Percentiles rank a stretch among this genome's conserved stretches.
These are phyloP conservation scores for Matsumurasca onukii DNA, from an alignment of 1,140 invertebrate genomes.

Conservation along the genomic window DNA sequence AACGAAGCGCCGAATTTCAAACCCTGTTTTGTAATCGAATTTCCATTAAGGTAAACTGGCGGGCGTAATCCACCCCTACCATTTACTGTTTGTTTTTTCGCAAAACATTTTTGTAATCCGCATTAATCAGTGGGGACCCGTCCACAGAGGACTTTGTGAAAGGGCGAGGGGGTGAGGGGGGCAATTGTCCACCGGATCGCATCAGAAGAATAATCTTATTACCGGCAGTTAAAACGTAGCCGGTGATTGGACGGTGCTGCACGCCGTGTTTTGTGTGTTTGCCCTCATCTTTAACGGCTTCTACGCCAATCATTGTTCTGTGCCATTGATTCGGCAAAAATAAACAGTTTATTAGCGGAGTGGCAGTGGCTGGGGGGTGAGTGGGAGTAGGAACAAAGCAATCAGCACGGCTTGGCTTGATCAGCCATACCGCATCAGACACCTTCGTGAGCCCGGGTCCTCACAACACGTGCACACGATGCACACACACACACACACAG, in stretches of 20 bases:
- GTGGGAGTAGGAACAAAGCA: constrained; percentile 13
- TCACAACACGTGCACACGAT: neutral
- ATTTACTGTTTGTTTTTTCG: constrained; percentile 23
- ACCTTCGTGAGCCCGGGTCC: neutral
- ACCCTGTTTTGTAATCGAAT: constrained; percentile 3
- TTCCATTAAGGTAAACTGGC: constrained; percentile 20
- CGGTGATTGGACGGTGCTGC: constrained; percentile 24
- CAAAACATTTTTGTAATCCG: constrained; percentile 27
- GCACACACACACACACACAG: neutral
- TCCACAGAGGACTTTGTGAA: no score
- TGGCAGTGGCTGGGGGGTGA: neutral
- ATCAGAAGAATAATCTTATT: constrained; percentile 23
- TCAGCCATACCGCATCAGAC: neutral
- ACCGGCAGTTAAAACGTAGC: neutral
- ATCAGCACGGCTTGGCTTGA: neutral
- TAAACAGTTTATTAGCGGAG: constrained; percentile 13
- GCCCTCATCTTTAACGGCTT: constrained; percentile 14
- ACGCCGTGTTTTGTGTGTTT: neutral
- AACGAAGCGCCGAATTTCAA: neutral
- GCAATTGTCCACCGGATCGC: neutral
- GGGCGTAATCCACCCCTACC: constrained; percentile 15
- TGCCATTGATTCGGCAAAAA: constrained; percentile 19
- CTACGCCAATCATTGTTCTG: constrained; percentile 17
- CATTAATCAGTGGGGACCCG: constrained; percentile 1
- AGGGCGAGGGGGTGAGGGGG: no score